These are phyloP conservation scores for Cladopsammia gracilis DNA, from an alignment of 64 coral and sea anemone species.

Conservation along the genomic window DNA sequence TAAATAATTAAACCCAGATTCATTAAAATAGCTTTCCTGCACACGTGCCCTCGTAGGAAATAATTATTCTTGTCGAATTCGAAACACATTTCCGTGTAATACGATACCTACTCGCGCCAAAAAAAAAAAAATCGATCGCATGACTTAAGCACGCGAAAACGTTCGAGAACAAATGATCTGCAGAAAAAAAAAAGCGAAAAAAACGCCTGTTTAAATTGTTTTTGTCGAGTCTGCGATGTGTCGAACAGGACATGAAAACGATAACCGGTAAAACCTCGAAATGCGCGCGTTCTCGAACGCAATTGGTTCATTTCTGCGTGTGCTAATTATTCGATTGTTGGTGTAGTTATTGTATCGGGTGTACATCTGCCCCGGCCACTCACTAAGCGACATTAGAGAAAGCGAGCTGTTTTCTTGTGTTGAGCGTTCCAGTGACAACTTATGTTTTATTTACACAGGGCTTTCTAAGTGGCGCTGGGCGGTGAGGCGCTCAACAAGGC, in stretches of 20 bases:
- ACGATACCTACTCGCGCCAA: not conserved
- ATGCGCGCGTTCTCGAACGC: slow-evolving; percentile 1
- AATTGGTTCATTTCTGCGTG: slow-evolving; percentile 28
- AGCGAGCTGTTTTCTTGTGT: slow-evolving; percentile 61
- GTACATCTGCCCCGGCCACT: slow-evolving; percentile 53
- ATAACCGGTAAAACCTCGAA: slow-evolving; percentile 42
- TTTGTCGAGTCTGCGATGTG: slow-evolving; percentile 25
- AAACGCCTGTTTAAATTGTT: slow-evolving; percentile 43
- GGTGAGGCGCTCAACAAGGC: slow-evolving; percentile 27
- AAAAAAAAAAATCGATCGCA: not conserved
- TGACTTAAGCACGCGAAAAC: slow-evolving; percentile 7
- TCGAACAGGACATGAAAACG: slow-evolving; percentile 8
- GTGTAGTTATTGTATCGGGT: slow-evolving; percentile 50
- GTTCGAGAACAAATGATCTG: not conserved
- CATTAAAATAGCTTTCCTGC: slow-evolving; percentile 41
- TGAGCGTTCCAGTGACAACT: slow-evolving; percentile 52
- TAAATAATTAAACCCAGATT: slow-evolving; percentile 50
- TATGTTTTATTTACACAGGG: slow-evolving; percentile 60
- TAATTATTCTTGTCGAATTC: slow-evolving; percentile 32
- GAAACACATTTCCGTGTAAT: slow-evolving; percentile 25
- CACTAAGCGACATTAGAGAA: slow-evolving; percentile 49
- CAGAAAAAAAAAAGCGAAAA: not conserved
- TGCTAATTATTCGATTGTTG: slow-evolving; percentile 58
- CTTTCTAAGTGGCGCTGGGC: slow-evolving; percentile 44
- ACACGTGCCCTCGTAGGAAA: slow-evolving; percentile 54